phyloP scores from a whole-genome alignment of 2,797 vertebrate species.

The Poecilia wingei region DNA sequence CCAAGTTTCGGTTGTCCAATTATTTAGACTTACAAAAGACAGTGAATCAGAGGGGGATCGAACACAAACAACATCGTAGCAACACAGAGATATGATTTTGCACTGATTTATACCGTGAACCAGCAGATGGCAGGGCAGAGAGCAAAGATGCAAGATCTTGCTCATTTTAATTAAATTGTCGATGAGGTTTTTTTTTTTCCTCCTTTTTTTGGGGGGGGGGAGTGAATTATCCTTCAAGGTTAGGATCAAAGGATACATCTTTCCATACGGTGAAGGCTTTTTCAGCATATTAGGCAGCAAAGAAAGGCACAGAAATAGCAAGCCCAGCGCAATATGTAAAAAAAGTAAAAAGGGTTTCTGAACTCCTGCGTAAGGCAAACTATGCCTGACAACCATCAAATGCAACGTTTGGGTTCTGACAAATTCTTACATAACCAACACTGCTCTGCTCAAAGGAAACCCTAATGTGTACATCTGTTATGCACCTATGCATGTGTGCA shows the following conservation, averaged over 20 bases:
- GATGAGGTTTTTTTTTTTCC: slow-evolving; percentile 33
- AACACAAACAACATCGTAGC: slow-evolving; percentile 15
- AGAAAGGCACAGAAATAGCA: slow-evolving; percentile 62
- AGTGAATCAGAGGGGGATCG: slow-evolving; percentile 32
- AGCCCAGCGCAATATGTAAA: slow-evolving; percentile 43
- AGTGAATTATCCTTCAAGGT: slow-evolving; percentile 70
- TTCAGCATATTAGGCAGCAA: slow-evolving; percentile 67
- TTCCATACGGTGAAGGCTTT: slow-evolving; percentile 63
- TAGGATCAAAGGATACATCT: slow-evolving; percentile 79
- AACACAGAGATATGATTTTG: slow-evolving; percentile 43
- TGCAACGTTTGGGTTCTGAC: slow-evolving; percentile 39
- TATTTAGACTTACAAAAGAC: slow-evolving; percentile 59
- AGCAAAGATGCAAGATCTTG: slow-evolving; percentile 41
- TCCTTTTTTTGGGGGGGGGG: slow-evolving; percentile 34
- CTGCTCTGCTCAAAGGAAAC: slow-evolving; percentile 35
- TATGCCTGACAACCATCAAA: slow-evolving; percentile 65
- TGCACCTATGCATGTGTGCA: slow-evolving; percentile 24
- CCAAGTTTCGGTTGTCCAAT: slow-evolving; percentile 66
- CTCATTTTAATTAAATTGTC: slow-evolving; percentile 78
- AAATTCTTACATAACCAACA: slow-evolving; percentile 45
- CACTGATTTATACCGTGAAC: slow-evolving; percentile 38
- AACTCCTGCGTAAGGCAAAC: slow-evolving; percentile 56
- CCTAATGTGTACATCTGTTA: slow-evolving; percentile 12
- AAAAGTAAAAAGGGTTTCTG: slow-evolving; percentile 54
- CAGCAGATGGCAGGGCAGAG: slow-evolving; percentile 54